A percentile compares a stretch with the other conserved stretches of the same genome.
Evolutionary conservation across 2,888 invertebrate genomes (phyloP).

Genomic region (Habroteleia sp.): DNA sequence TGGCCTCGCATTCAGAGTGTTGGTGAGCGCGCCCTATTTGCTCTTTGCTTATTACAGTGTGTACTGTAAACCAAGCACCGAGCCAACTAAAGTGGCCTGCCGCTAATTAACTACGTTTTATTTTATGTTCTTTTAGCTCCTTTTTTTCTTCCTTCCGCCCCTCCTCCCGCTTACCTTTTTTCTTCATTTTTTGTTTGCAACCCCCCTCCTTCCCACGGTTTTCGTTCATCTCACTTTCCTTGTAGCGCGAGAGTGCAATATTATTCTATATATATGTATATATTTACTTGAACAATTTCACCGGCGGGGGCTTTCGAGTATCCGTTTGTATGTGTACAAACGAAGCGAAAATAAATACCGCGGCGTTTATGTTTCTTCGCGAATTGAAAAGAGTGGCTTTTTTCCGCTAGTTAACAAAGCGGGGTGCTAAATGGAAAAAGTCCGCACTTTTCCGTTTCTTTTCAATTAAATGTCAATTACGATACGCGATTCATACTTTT

Average conservation of each 20-base stretch:
- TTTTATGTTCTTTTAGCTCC: conserved; percentile 66
- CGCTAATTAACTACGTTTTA: conserved; percentile 79
- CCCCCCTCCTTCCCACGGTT: conserved; percentile 12
- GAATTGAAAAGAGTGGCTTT: conserved; percentile 56
- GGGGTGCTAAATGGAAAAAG: conserved; percentile 56
- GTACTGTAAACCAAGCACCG: conserved; percentile 70
- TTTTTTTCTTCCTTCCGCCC: conserved; percentile 41
- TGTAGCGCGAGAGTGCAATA: conserved; percentile 2
- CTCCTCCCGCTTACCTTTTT: conserved; percentile 41
- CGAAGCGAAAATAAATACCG: conserved; percentile 46
- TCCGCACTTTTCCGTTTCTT: conserved; percentile 43
- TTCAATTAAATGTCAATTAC: conserved; percentile 58
- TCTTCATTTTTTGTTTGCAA: conserved; percentile 49
- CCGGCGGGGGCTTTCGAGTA: conserved; percentile 31
- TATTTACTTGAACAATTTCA: conserved; percentile 38
- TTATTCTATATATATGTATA: conserved; percentile 23
- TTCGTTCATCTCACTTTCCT: conserved; percentile 29
- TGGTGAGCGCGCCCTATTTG: conserved; percentile 72
- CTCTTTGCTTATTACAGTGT: conserved; percentile 78
- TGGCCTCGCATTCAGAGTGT: conserved; percentile 71
- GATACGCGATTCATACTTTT: conserved; percentile 48
- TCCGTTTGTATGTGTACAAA: conserved; percentile 40
- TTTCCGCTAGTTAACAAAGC: conserved; percentile 53
- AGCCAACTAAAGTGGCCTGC: conserved; percentile 74
- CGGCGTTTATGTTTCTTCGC: conserved; percentile 60